Evolutionary conservation across 2,888 invertebrate genomes (phyloP).

Genomic region (Agriopis aurantiaria): DNA sequence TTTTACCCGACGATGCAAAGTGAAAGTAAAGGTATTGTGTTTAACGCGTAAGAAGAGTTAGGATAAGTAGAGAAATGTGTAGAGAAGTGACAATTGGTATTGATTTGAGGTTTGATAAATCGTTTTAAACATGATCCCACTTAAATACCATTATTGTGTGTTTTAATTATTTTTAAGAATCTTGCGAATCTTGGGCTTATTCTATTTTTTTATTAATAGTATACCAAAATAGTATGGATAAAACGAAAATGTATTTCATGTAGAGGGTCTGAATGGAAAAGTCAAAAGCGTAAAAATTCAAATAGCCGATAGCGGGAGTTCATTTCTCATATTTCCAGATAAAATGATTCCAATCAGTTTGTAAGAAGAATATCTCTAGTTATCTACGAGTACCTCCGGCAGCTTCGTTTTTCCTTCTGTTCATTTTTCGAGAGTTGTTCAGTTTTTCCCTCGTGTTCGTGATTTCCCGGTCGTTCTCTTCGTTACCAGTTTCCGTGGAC

Average conservation of each 20-base stretch:
- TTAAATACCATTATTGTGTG: no score
- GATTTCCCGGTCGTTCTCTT: slow-evolving; percentile 30
- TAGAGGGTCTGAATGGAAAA: not conserved
- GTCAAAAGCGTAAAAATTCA: not conserved
- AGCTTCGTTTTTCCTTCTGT: slow-evolving; percentile 9
- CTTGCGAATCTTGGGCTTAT: no score
- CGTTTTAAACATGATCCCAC: no score
- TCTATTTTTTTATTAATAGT: no score
- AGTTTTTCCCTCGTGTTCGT: slow-evolving; percentile 25
- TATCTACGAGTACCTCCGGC: not conserved
- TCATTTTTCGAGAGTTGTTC: slow-evolving; percentile 18
- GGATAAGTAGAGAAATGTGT: no score
- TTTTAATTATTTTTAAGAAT: no score
- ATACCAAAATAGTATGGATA: no score
- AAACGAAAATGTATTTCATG: not conserved
- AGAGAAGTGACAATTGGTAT: no score
- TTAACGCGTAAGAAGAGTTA: no score
- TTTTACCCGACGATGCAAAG: no score
- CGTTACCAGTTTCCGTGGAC: slow-evolving; percentile 11
- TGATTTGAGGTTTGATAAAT: no score
- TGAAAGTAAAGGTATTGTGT: no score
- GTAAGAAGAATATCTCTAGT: slow-evolving; percentile 15
- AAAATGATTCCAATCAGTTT: slow-evolving; percentile 9
- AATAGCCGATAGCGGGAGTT: not conserved
- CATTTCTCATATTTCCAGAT: not conserved